Evolutionary conservation across 2,888 invertebrate genomes (phyloP).

Genomic region (Thumatha senex): DNA sequence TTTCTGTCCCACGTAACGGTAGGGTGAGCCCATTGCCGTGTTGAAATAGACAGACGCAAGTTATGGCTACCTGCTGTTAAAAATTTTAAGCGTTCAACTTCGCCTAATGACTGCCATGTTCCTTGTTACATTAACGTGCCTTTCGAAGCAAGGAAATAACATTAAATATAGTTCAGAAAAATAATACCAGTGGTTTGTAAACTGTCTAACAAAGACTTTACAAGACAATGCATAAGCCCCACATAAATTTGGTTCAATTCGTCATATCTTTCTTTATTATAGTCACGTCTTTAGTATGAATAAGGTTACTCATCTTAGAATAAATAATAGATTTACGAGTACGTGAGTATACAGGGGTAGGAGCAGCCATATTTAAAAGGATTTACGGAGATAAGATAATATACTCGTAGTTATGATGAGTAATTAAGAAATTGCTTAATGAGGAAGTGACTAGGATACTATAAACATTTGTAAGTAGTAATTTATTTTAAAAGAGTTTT

Average conservation of each 20-base stretch:
- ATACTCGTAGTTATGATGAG: not conserved
- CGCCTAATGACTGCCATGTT: too few relatives aligned
- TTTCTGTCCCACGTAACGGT: too few relatives aligned
- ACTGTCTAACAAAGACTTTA: not conserved
- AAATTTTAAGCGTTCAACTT: too few relatives aligned
- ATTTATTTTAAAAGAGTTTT: not conserved
- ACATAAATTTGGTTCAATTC: not conserved
- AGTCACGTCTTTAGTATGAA: constrained; percentile 1
- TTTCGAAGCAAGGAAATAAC: too few relatives aligned
- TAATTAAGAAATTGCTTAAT: not conserved
- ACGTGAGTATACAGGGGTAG: constrained; percentile 5
- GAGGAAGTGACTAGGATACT: not conserved
- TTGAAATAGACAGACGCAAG: too few relatives aligned
- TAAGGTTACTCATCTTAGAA: not conserved
- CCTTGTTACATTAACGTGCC: too few relatives aligned
- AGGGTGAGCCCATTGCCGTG: too few relatives aligned
- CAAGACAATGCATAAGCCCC: not conserved
- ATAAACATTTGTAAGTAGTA: not conserved
- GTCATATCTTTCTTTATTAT: not conserved
- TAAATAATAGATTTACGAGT: constrained; percentile 1
- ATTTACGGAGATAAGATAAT: not conserved
- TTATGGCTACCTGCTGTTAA: too few relatives aligned
- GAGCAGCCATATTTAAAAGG: not conserved
- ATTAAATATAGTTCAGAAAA: too few relatives aligned
- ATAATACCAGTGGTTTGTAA: not conserved